Evolutionary conservation across 2,888 invertebrate species (phyloP).

Genomic region (Ommatoiulus sabulosus): DNA sequence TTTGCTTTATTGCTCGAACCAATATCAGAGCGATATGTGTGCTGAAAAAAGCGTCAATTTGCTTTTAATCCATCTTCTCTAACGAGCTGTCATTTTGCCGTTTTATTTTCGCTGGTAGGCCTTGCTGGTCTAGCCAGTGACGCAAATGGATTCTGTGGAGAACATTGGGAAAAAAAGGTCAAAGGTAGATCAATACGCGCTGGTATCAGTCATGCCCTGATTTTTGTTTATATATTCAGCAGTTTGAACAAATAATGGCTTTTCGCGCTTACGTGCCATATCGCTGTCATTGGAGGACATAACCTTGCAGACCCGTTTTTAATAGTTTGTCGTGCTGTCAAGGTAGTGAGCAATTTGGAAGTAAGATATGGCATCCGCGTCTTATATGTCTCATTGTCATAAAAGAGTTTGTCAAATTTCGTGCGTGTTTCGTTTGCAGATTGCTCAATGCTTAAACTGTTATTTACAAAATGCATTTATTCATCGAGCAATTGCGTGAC

Average conservation of each 20-base stretch:
- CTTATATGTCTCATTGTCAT: background rate
- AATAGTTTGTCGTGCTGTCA: background rate
- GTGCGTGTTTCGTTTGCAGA: background rate
- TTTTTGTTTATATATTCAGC: background rate
- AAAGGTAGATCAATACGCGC: background rate
- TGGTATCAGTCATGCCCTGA: slow-evolving; percentile 34
- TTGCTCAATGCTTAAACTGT: slow-evolving; percentile 20
- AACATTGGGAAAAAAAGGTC: background rate
- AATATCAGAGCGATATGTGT: background rate
- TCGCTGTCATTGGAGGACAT: background rate
- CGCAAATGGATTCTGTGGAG: background rate
- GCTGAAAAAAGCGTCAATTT: background rate
- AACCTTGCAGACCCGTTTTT: background rate
- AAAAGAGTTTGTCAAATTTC: background rate
- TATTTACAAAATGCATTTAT: background rate
- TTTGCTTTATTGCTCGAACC: background rate
- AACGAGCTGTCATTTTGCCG: background rate
- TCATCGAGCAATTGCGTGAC: slow-evolving; percentile 34
- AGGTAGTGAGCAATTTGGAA: background rate
- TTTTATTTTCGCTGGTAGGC: background rate
- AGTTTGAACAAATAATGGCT: slow-evolving; percentile 12
- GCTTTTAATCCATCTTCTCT: background rate
- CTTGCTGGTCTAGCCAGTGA: background rate
- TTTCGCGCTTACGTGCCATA: slow-evolving; percentile 20
- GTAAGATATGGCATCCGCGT: background rate